Percentiles rank a stretch among this genome's conserved stretches.
phyloP scores from a whole-genome alignment of 2,888 invertebrate genomes.

The Drosophila prolongata region DNA sequence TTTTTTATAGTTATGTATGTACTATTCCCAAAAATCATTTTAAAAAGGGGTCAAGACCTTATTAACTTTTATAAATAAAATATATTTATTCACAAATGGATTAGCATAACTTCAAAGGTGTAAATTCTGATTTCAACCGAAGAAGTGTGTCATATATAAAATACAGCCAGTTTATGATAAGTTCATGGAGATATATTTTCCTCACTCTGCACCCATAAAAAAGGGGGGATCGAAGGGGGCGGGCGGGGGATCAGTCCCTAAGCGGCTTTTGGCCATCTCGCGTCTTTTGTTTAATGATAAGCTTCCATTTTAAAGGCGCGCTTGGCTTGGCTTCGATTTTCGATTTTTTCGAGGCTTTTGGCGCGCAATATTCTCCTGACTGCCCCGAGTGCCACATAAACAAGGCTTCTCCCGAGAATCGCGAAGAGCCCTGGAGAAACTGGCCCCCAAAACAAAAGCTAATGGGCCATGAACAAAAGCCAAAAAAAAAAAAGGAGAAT shows the following conservation, averaged over 20 bases:
- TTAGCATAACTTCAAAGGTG: too few species aligned
- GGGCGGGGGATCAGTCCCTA: slow-evolving; percentile 7
- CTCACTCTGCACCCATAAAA: not conserved
- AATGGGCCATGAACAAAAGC: slow-evolving; percentile 54
- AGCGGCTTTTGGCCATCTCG: slow-evolving; percentile 24
- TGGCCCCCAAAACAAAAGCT: slow-evolving; percentile 49
- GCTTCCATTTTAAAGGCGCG: slow-evolving; percentile 20
- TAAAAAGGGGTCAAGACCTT: too few species aligned
- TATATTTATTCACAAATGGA: too few species aligned
- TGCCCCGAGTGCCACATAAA: slow-evolving; percentile 69
- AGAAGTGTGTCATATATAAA: not conserved
- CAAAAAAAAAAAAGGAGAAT: slow-evolving; percentile 23
- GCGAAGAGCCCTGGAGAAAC: slow-evolving; percentile 22
- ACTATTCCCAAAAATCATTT: too few species aligned
- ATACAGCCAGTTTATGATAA: slow-evolving; percentile 5
- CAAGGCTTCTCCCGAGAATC: slow-evolving; percentile 36
- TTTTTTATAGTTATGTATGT: too few species aligned
- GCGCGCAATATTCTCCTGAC: slow-evolving; percentile 69
- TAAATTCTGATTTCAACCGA: not conserved
- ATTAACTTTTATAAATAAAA: too few species aligned
- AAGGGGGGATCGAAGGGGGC: not conserved
- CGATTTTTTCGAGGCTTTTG: slow-evolving; percentile 49
- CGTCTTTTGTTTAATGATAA: slow-evolving; percentile 37
- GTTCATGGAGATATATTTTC: slow-evolving; percentile 1
- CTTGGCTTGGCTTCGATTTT: slow-evolving; percentile 49